Conservation (phyloP, 2,888 invertebrate species). For the Noctua janthe region DNA sequence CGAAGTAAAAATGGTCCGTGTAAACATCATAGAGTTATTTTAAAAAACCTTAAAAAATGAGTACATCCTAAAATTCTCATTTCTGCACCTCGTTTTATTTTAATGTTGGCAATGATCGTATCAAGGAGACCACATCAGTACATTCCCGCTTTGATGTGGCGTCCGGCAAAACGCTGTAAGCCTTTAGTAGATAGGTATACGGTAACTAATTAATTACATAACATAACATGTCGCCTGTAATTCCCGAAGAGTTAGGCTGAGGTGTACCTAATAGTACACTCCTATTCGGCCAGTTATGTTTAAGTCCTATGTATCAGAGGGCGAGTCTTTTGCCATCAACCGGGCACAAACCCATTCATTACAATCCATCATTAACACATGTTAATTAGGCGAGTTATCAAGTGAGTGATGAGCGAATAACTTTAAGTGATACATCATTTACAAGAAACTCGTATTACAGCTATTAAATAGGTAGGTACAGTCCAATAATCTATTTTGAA, state of each 20-base stretch:
- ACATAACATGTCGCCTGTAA: not conserved
- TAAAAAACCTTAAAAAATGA: not conserved
- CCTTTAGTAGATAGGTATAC: not conserved
- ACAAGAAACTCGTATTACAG: not conserved
- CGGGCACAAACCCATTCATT: not conserved
- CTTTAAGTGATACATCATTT: slow-evolving; percentile 13
- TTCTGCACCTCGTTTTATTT: not conserved
- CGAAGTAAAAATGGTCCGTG: no score
- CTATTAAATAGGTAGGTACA: not conserved
- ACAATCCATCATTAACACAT: slow-evolving; percentile 18
- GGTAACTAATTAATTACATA: not conserved
- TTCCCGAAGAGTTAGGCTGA: not conserved
- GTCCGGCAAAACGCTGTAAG: not conserved
- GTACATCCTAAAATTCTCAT: not conserved
- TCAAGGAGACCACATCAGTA: not conserved
- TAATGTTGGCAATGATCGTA: not conserved
- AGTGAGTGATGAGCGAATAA: slow-evolving; percentile 27
- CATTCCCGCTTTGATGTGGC: not conserved
- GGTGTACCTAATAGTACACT: not conserved
- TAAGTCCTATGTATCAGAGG: not conserved
- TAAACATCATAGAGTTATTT: not conserved
- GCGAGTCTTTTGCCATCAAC: not conserved
- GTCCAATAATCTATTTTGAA: not conserved
- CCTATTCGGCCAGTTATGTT: not conserved
- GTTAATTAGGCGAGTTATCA: not conserved